Evolutionary conservation across 2,888 invertebrate genomes (phyloP).

Genomic region (Aspidiotus destructor): DNA sequence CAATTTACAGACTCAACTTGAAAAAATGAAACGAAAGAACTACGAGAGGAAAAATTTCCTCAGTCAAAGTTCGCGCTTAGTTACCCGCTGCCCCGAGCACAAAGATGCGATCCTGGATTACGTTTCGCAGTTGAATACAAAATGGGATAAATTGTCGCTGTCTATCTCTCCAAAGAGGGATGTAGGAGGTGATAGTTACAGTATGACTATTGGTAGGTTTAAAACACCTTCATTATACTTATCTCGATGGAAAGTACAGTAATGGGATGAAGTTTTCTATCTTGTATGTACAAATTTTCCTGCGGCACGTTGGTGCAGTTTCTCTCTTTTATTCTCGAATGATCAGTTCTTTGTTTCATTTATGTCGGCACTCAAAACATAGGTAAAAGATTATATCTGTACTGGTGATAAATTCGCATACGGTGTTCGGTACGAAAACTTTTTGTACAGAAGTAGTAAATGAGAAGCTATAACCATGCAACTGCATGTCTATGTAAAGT

Average conservation of each 20-base stretch:
- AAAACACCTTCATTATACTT: background rate
- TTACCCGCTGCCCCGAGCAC: slow-evolving; percentile 52
- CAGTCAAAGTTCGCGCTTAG: slow-evolving; percentile 66
- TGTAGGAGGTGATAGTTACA: slow-evolving; percentile 14
- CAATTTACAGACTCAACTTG: slow-evolving; percentile 55
- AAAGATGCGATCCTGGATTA: slow-evolving; percentile 51
- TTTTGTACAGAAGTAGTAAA: no score
- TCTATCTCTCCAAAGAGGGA: slow-evolving; percentile 26
- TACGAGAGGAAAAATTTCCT: slow-evolving; percentile 63
- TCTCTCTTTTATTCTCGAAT: no score
- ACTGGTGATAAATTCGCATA: no score
- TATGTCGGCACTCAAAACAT: no score
- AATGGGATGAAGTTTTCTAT: background rate
- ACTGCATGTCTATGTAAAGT: no score
- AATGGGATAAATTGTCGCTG: slow-evolving; percentile 27
- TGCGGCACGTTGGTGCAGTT: no score
- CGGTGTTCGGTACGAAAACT: no score
- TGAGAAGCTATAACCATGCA: no score
- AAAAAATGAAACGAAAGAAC: slow-evolving; percentile 62
- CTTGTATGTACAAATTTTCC: background rate
- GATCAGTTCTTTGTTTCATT: no score
- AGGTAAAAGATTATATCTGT: no score
- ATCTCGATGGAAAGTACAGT: no score
- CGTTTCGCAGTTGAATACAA: slow-evolving; percentile 37
- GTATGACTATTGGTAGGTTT: background rate